These are phyloP conservation scores for Florisuga fusca DNA, from an alignment of 2,797 vertebrate genomes.

Conservation along the genomic window DNA sequence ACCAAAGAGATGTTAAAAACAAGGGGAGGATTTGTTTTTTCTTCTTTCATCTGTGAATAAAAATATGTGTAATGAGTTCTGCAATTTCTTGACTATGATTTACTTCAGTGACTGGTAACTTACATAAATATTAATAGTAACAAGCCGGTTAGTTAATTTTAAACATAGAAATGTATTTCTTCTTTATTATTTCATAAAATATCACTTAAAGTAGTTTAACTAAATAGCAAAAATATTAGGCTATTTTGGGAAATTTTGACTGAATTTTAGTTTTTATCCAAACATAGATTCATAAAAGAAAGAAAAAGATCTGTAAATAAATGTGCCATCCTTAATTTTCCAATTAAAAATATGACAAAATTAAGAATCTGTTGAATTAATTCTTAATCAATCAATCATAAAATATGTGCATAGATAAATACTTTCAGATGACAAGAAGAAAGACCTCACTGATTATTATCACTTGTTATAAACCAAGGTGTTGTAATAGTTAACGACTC, in stretches of 20 bases:
- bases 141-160: neutral
- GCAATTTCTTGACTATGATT: neutral
- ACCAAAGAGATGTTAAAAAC: neutral
- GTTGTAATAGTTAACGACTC: neutral
- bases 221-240: neutral
- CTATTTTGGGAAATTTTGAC: neutral
- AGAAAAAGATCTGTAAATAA: neutral
- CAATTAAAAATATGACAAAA: conserved; percentile 26
- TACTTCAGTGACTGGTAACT: neutral
- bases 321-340: conserved; percentile 19
- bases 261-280: conserved; percentile 3
- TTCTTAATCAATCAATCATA: conserved; percentile 16
- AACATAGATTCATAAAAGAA: neutral
- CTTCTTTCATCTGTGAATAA: neutral
- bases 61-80: neutral
- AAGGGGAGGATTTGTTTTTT: neutral
- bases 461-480: neutral
- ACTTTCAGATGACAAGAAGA: neutral
- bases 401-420: conserved; percentile 10
- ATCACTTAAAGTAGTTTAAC: neutral
- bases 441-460: neutral
- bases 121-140: neutral
- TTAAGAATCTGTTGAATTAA: conserved; percentile 12
- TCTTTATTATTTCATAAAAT: neutral
- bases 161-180: neutral